Evolutionary conservation across 2,113 vertebrate genomes (phyloP).

Genomic region (Silurus asotus): DNA sequence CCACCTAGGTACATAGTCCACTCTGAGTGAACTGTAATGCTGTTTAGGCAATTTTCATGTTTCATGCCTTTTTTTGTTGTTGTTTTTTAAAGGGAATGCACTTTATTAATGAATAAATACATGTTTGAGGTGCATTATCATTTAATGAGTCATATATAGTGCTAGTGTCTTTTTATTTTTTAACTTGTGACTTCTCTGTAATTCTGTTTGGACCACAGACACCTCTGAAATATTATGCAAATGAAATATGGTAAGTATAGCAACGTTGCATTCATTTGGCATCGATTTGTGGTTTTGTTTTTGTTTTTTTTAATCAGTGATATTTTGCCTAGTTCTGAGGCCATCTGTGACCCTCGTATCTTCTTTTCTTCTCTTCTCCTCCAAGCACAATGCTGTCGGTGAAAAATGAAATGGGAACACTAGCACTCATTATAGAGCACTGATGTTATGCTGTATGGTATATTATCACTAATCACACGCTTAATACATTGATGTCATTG

Average conservation of each 20-base stretch:
- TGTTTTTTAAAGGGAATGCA: conserved; percentile 26
- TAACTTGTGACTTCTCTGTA: conserved; percentile 31
- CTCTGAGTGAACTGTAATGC: conserved; percentile 26
- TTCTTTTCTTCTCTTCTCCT: conserved; percentile 23
- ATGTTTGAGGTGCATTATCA: conserved; percentile 6
- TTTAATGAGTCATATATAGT: conserved; percentile 22
- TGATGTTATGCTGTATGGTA: conserved; percentile 35
- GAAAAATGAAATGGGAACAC: conserved; percentile 6
- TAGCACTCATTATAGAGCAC: conserved; percentile 28
- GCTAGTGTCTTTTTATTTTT: conserved; percentile 8
- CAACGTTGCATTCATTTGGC: not conserved
- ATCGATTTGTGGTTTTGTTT: not conserved
- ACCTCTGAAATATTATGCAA: conserved; percentile 27
- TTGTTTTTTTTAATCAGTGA: not conserved
- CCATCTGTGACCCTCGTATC: not conserved
- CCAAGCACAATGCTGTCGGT: conserved; percentile 26
- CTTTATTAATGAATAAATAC: conserved; percentile 23
- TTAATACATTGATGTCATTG: conserved; percentile 32
- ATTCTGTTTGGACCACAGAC: not conserved
- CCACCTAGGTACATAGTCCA: conserved; percentile 30
- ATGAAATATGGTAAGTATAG: conserved; percentile 16
- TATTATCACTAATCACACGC: conserved; percentile 17
- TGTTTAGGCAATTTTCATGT: conserved; percentile 13
- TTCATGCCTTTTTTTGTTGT: not conserved
- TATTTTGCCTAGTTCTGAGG: not conserved